A percentile compares a stretch with the other conserved stretches of the same genome.
phyloP scores from a whole-genome alignment of 2,113 vertebrate genomes.

The Bos indicus region DNA sequence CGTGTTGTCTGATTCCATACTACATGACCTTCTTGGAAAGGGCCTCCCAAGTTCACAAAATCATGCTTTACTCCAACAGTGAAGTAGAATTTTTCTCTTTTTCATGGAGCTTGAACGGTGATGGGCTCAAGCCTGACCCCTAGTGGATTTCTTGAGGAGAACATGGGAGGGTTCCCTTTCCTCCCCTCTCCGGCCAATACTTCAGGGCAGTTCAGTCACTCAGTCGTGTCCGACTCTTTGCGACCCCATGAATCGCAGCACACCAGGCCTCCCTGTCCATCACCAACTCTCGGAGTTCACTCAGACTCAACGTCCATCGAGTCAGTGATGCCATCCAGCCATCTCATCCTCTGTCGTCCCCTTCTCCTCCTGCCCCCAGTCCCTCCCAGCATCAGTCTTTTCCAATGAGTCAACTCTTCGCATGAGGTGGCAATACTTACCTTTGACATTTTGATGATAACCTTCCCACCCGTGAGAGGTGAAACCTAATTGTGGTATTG shows the following conservation, averaged over 20 bases:
- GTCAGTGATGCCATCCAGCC: no score
- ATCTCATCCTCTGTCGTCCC: no score
- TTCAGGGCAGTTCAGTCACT: no score
- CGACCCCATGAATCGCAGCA: no score
- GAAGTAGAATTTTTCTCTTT: not conserved
- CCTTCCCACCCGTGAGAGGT: not conserved
- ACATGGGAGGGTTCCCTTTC: not conserved
- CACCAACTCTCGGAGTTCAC: no score
- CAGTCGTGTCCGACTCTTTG: no score
- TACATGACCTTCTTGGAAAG: not conserved
- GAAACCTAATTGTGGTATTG: not conserved
- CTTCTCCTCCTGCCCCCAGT: no score
- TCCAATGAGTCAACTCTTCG: no score
- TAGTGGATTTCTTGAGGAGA: not conserved
- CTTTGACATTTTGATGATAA: not conserved
- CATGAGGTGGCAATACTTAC: no score
- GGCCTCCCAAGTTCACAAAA: not conserved
- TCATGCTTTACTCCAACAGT: rapidly evolving
- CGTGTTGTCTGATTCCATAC: not conserved
- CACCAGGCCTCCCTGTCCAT: no score
- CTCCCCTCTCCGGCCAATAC: not conserved
- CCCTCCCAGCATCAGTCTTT: no score
- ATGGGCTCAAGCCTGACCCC: not conserved
- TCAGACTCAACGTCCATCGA: no score
- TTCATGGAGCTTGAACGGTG: not conserved